Evolutionary conservation across 2,797 vertebrate species (phyloP).

Genomic region (Rhinogobio ventralis): DNA sequence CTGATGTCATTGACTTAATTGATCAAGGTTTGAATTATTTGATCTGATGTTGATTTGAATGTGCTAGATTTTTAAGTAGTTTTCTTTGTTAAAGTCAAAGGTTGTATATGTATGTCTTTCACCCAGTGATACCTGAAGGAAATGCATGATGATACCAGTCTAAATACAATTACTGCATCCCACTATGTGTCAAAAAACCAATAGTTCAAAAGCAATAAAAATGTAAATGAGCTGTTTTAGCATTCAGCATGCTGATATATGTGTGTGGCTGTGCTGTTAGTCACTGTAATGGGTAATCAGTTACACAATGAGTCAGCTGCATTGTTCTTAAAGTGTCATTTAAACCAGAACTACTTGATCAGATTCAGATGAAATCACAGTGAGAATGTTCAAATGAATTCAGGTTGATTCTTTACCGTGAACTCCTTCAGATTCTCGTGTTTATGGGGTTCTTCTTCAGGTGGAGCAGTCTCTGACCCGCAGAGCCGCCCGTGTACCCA

Average conservation of each 20-base stretch:
- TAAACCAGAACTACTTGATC: constrained; percentile 20
- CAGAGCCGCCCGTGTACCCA: constrained; percentile 91
- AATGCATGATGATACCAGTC: constrained; percentile 40
- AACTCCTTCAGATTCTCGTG: constrained; percentile 91
- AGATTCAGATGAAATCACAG: constrained; percentile 14
- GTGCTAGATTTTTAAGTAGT: background rate
- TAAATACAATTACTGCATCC: constrained; percentile 42
- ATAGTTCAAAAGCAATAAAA: constrained; percentile 53
- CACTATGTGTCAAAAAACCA: constrained; percentile 26
- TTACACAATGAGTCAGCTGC: constrained; percentile 1
- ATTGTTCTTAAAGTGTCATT: constrained; percentile 35
- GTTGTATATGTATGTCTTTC: background rate
- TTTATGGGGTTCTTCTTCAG: constrained; percentile 81
- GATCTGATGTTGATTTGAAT: background rate
- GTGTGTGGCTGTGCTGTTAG: constrained; percentile 34
- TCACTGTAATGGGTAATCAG: constrained; percentile 20
- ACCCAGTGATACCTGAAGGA: constrained; percentile 1
- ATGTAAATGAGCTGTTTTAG: constrained; percentile 44
- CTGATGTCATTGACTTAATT: no score
- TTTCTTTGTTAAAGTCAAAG: constrained; percentile 21
- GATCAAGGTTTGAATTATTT: background rate
- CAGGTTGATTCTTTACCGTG: constrained; percentile 78
- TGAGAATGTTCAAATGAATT: background rate
- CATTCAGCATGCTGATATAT: constrained; percentile 19
- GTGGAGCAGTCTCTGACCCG: constrained; percentile 70